phyloP scores from a whole-genome alignment of 2,888 invertebrate species.

The Unio delphinus region DNA sequence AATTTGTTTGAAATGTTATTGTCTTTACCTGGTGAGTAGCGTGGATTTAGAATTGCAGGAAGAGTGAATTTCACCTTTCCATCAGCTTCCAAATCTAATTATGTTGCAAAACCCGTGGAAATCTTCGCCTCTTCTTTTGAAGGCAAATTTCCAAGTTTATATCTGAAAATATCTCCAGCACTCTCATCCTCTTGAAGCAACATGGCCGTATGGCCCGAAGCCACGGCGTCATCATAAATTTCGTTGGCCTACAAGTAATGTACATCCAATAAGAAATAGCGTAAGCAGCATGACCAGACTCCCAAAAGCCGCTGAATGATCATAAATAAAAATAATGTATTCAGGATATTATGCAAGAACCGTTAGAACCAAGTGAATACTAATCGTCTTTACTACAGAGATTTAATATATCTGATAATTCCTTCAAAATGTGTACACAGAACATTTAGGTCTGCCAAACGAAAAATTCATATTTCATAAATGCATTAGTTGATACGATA shows the following conservation, averaged over 20 bases:
- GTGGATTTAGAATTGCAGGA: conserved; percentile 42
- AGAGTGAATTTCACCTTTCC: conserved; percentile 38
- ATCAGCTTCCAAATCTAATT: conserved; percentile 42
- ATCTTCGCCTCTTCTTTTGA: conserved; percentile 35
- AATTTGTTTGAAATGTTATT: too few relatives aligned
- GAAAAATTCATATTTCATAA: too few relatives aligned
- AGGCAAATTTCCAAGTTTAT: conserved; percentile 52
- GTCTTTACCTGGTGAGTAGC: conserved; percentile 36
- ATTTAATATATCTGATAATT: too few relatives aligned
- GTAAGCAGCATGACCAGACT: too few relatives aligned
- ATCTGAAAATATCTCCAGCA: conserved; percentile 49
- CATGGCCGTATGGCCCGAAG: conserved; percentile 42
- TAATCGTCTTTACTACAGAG: too few relatives aligned
- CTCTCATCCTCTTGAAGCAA: conserved; percentile 43
- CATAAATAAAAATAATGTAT: background rate
- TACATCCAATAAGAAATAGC: too few relatives aligned
- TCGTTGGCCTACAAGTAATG: conserved; percentile 35
- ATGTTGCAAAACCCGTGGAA: conserved; percentile 42
- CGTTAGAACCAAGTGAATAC: too few relatives aligned
- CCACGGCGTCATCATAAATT: conserved; percentile 48
- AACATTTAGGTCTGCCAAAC: too few relatives aligned
- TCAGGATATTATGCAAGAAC: too few relatives aligned
- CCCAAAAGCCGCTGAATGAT: too few relatives aligned
- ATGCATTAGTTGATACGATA: too few relatives aligned
- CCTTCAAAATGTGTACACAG: too few relatives aligned